A percentile compares a stretch with the other conserved stretches of the same genome.
Conservation (phyloP, 2,888 invertebrate genomes). For the Mayetiola destructor region DNA sequence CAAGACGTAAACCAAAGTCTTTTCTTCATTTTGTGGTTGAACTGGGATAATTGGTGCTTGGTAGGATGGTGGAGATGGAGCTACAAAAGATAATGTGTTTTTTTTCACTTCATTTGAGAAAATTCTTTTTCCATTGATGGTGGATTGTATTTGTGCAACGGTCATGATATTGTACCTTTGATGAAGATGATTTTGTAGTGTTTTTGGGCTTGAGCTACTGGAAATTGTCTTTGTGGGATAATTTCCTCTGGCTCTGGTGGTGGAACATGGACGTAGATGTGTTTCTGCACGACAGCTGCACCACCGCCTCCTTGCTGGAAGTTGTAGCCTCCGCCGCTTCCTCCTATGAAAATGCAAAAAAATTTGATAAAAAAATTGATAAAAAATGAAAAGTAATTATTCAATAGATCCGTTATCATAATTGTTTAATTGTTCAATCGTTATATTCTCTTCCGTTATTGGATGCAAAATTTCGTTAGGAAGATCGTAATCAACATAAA, state of each 20-base stretch:
- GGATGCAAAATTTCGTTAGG: too few species aligned
- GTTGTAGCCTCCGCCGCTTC: slow-evolving; percentile 18
- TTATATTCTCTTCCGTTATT: too few species aligned
- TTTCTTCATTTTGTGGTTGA: slow-evolving; percentile 71
- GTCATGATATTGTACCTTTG: slow-evolving; percentile 39
- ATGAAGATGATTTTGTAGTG: slow-evolving; percentile 89
- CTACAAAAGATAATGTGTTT: slow-evolving; percentile 27
- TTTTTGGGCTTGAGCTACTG: slow-evolving; percentile 61
- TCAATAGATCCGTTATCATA: too few species aligned
- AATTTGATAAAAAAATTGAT: too few species aligned
- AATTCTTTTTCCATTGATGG: not conserved
- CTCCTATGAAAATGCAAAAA: too few species aligned
- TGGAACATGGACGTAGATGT: slow-evolving; percentile 81
- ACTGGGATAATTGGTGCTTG: slow-evolving; percentile 67
- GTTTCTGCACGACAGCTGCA: slow-evolving; percentile 55
- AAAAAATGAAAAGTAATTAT: too few species aligned
- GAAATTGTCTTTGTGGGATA: slow-evolving; percentile 47
- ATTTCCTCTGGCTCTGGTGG: slow-evolving; percentile 69
- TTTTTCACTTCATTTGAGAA: not conserved
- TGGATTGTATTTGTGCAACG: not conserved
- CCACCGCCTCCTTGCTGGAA: slow-evolving; percentile 28
- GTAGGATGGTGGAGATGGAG: slow-evolving; percentile 69
- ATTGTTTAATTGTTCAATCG: too few species aligned
- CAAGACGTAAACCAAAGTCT: slow-evolving; percentile 76
- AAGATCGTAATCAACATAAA: too few species aligned